phyloP scores from a whole-genome alignment of 2,797 vertebrate species.

The Calcarius lapponicus region DNA sequence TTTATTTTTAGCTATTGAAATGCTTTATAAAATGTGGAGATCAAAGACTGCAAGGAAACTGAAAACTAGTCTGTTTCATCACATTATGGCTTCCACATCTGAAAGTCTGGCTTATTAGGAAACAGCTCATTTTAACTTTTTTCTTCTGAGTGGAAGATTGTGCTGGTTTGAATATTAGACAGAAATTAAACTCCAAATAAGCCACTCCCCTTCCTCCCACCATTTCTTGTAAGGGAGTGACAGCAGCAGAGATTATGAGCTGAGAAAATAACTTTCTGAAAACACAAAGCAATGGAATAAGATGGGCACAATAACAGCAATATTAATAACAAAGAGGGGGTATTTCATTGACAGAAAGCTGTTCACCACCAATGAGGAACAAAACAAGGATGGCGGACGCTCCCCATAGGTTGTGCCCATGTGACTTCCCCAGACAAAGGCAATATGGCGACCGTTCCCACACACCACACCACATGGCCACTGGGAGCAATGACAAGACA shows the following conservation, averaged over 20 bases:
- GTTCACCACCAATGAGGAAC: neutral
- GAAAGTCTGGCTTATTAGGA: neutral
- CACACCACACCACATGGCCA: no score
- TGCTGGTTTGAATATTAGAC: neutral
- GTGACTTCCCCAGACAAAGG: neutral
- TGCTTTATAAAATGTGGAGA: neutral
- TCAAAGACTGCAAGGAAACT: neutral
- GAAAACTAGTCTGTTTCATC: neutral
- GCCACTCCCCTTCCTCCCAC: neutral
- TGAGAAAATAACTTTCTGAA: neutral
- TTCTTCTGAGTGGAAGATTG: neutral
- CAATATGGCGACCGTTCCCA: rapidly evolving
- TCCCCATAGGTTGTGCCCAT: no score
- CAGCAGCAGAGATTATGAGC: neutral
- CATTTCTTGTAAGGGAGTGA: neutral
- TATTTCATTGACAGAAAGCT: neutral
- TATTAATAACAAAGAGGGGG: neutral
- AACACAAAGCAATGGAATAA: neutral
- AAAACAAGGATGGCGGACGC: rapidly evolving
- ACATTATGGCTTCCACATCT: neutral
- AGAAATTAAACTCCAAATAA: neutral
- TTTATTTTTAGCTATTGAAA: neutral
- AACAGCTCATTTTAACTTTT: neutral
- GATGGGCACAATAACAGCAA: neutral
- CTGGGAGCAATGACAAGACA: neutral